phyloP scores from a whole-genome alignment of 2,888 invertebrate species.

The Leucozona laternaria region DNA sequence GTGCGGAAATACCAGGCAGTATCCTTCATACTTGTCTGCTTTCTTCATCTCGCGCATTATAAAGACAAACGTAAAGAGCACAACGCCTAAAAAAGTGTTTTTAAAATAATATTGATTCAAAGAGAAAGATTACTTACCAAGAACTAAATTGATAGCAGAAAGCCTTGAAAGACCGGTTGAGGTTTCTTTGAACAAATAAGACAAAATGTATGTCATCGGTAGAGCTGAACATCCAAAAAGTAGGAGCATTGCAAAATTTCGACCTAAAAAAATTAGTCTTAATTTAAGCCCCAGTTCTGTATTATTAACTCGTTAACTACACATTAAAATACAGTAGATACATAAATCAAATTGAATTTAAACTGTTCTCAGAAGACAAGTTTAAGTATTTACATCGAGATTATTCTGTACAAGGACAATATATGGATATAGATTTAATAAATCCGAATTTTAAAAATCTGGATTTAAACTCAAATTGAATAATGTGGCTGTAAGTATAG shows the following conservation, averaged over 20 bases:
- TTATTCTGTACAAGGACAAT: too few relatives aligned
- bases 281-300: too few relatives aligned
- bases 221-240: constrained; percentile 27
- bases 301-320: too few relatives aligned
- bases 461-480: too few relatives aligned
- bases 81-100: not conserved
- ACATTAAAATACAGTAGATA: too few relatives aligned
- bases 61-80: not conserved
- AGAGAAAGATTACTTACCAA: not conserved
- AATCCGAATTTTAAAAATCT: too few relatives aligned
- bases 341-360: too few relatives aligned
- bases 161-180: constrained; percentile 18
- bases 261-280: too few relatives aligned
- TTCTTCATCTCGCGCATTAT: not conserved
- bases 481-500: too few relatives aligned
- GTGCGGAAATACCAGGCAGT: not conserved
- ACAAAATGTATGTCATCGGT: constrained; percentile 21
- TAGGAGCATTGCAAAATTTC: not conserved
- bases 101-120: not conserved
- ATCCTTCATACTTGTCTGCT: not conserved
- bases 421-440: too few relatives aligned
- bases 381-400: too few relatives aligned
- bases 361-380: too few relatives aligned
- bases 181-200: constrained; percentile 11
- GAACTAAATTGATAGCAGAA: constrained; percentile 1